Percentiles rank a stretch among this genome's conserved stretches.
Conservation (phyloP, 2,797 vertebrate species). For the Sebastes vulpes region DNA sequence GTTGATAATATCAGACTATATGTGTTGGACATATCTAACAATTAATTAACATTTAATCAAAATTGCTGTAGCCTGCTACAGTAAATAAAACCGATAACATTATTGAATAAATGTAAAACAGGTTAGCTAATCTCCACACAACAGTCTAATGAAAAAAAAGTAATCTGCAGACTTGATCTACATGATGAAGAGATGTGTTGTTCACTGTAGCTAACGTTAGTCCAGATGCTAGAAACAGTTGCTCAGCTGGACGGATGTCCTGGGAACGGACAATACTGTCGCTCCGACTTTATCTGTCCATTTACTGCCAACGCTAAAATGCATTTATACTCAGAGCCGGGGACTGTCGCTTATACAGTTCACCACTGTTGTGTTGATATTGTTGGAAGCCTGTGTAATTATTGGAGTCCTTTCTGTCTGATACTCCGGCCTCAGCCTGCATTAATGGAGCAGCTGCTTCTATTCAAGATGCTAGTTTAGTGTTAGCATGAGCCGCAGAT, state of each 20-base stretch:
- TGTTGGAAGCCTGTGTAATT: not conserved
- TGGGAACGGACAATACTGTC: not conserved
- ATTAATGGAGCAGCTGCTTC: not conserved
- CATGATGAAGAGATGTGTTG: not conserved
- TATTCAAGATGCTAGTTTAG: not conserved
- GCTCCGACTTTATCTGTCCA: not conserved
- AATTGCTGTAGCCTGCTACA: not conserved
- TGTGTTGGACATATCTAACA: not conserved
- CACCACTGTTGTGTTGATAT: not conserved
- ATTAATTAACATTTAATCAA: not conserved
- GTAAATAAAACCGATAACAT: rapidly evolving
- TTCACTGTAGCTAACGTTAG: not conserved
- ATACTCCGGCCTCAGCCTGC: not conserved
- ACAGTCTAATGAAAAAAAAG: not conserved
- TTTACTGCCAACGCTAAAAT: not conserved
- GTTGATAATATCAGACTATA: not conserved
- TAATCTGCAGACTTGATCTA: not conserved
- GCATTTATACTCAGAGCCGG: not conserved
- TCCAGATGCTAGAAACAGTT: not conserved
- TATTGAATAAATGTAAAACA: not conserved
- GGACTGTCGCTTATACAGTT: not conserved
- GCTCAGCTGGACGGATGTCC: not conserved
- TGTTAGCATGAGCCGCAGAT: not conserved
- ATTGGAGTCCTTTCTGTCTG: not conserved
- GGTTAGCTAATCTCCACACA: not conserved